Evolutionary conservation across 1,140 invertebrate species (phyloP), one percentile per base, ranked within the genome.

Genomic region (Manduca sexta): DNA sequence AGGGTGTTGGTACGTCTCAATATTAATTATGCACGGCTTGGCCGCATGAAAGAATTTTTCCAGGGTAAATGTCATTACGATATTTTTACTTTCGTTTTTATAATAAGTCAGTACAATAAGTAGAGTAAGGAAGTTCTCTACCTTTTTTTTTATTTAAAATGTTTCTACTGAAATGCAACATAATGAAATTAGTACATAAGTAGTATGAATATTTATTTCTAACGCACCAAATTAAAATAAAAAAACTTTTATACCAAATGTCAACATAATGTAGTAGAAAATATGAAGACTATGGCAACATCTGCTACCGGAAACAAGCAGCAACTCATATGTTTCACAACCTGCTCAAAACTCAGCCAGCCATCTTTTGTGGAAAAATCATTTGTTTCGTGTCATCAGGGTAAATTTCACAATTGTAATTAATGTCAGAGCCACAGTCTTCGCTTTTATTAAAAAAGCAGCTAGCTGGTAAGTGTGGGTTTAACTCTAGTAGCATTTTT

Each of bases 391-490:
- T 87, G 80, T 87, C 85, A 80, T 88, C 86, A 84, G 78, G 79
- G 83, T 88, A 87, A 88, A 89, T 88, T 89, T 89, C 88, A 82
- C 86, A 88, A 83, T 88, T 88, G 87, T 89, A 89, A 92, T 93
- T 93, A 93, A 95, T 95, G 94, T 95, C 94, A 92, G 93, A 95
- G 90, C 92, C 93, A 91, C 95, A 97, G 92, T 97, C 95, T 82
- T 93, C 95, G 86, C 92, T 97, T 88, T 89, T 97, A 89, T 90
- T 97, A 88, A 92, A 94, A 89, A 97, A 97, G 92, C 96, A 97
- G 90, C 90, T 97, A 88, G 93, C 94, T 92, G 95, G 95, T 97
- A 91, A 86, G 84, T 86, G 29, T 55, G 55, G 43, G 39, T 45
- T 54, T 48, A 49, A 47, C 46, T 56, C 34, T 44, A 54, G 45